Conservation (phyloP, 1,140 invertebrate genomes). For the Cepaea nemoralis region DNA sequence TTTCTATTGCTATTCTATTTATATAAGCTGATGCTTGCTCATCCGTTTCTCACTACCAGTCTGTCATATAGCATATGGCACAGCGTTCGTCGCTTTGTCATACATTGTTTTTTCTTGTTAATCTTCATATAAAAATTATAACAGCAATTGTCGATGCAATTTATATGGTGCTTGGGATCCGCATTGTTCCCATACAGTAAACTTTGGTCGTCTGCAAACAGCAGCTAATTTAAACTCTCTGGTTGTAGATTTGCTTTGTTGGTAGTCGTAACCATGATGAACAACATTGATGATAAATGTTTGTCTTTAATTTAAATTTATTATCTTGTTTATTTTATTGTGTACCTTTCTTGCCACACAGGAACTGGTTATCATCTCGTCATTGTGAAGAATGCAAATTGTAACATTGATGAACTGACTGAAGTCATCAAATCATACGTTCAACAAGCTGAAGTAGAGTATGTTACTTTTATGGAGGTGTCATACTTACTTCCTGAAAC, state of each 20-base stretch:
- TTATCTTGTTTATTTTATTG: not conserved
- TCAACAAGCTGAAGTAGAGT: constrained; percentile 61
- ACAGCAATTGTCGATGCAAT: not conserved
- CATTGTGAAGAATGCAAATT: constrained; percentile 68
- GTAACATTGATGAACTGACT: constrained; percentile 72
- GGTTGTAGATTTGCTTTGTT: no score
- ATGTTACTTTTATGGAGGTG: constrained; percentile 65
- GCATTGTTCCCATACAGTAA: no score
- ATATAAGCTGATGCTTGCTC: no score
- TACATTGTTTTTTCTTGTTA: not conserved
- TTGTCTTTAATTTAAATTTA: not conserved
- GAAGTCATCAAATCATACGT: constrained; percentile 54
- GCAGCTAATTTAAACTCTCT: no score
- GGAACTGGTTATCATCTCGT: constrained; percentile 70
- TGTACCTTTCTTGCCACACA: constrained; percentile 37
- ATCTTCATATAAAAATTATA: not conserved
- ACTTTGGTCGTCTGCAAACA: no score
- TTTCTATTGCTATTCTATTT: no score
- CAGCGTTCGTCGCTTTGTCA: no score
- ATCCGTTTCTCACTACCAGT: no score
- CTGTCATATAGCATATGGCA: no score
- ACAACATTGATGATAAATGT: no score
- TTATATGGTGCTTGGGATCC: no score
- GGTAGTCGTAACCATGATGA: not conserved
- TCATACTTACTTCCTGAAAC: constrained; percentile 70